A percentile compares a stretch with the other conserved stretches of the same genome.
These are phyloP conservation scores for Lerista edwardsae DNA, from an alignment of 2,797 vertebrate genomes.

Conservation along the genomic window DNA sequence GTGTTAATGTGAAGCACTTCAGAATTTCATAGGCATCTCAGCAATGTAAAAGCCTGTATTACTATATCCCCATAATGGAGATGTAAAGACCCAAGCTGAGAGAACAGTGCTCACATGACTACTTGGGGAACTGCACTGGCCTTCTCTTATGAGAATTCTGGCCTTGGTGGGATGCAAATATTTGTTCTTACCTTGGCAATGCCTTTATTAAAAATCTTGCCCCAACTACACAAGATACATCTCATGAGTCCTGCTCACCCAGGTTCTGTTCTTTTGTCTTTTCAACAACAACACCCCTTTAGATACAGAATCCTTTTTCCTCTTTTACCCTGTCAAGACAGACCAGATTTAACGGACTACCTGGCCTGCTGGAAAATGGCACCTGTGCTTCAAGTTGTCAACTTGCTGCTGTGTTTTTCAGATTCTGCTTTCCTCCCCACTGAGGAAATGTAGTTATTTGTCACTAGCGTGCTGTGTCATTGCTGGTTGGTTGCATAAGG, in stretches of 20 bases:
- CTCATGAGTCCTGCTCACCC: not conserved
- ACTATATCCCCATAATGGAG: not conserved
- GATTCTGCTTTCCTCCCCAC: slow-evolving; percentile 2
- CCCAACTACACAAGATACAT: not conserved
- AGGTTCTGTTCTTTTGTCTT: too few species aligned
- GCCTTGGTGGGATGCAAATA: not conserved
- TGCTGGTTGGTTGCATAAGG: not conserved
- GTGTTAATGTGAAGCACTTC: not conserved
- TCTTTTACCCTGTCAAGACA: not conserved
- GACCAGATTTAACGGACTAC: not conserved
- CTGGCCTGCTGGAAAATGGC: not conserved
- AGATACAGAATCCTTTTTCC: not conserved
- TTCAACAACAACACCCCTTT: not conserved
- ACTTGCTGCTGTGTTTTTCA: not conserved
- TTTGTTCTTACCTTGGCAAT: not conserved
- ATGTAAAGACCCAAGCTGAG: not conserved
- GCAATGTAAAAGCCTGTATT: not conserved
- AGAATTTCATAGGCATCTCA: not conserved
- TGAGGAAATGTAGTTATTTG: slow-evolving; percentile 9
- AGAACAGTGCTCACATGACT: not conserved
- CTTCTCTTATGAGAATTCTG: not conserved
- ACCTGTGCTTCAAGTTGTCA: not conserved
- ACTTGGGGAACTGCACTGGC: not conserved
- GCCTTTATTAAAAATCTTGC: not conserved
- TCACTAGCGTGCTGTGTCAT: not conserved